A percentile compares a stretch with the other conserved stretches of the same genome.
phyloP scores from a whole-genome alignment of 2,888 invertebrate species.

The Coelogynopora nodosa region DNA sequence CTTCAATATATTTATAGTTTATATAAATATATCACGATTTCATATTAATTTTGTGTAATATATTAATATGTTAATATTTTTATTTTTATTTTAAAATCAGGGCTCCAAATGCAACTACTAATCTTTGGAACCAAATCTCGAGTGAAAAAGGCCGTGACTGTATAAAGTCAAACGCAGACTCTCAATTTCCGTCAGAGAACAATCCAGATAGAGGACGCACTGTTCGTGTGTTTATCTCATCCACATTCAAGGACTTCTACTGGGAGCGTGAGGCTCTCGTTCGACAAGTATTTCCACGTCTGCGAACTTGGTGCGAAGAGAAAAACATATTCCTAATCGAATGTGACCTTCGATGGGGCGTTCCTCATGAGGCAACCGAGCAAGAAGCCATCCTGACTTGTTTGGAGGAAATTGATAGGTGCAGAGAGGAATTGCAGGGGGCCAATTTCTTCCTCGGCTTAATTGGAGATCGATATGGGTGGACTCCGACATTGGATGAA shows the following conservation, averaged over 20 bases:
- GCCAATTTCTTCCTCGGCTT: conserved; percentile 58
- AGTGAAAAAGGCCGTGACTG: background rate
- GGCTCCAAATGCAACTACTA: background rate
- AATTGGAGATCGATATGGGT: conserved; percentile 51
- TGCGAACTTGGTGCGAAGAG: conserved; percentile 56
- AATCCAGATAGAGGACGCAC: background rate
- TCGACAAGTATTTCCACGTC: conserved; percentile 55
- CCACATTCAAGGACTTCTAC: conserved; percentile 60
- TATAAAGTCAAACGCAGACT: background rate
- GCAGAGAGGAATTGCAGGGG: conserved; percentile 53
- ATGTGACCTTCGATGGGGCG: conserved; percentile 61
- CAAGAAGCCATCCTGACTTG: conserved; percentile 55
- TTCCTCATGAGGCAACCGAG: conserved; percentile 57
- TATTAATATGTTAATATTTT: no score
- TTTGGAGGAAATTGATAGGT: conserved; percentile 58
- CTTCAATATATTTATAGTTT: no score
- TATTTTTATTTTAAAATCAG: no score
- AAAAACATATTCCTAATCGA: conserved; percentile 55
- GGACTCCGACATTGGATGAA: conserved; percentile 50
- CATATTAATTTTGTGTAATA: no score
- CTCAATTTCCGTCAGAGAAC: background rate
- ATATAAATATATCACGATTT: no score
- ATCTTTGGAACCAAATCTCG: background rate
- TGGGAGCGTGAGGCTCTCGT: conserved; percentile 58
- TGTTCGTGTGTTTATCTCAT: conserved; percentile 59